Base-by-base conservation (phyloP, 2,888 invertebrate species). In the Alloplasta piceator region DNA sequence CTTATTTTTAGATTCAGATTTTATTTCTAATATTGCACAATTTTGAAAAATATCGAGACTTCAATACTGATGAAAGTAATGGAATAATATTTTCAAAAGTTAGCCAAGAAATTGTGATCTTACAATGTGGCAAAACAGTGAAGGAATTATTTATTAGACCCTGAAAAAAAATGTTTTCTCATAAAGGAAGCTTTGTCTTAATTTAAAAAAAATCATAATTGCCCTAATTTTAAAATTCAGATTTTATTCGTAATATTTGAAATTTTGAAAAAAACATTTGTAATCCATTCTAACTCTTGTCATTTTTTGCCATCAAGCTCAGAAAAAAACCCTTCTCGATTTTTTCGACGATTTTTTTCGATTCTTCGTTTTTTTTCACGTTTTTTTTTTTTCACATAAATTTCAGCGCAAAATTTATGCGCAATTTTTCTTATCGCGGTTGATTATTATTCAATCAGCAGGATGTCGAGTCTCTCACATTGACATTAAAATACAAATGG, bases 401-500 rank as follows among this genome's bases (percentile, higher is more conserved):
- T 70, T n/a, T 41, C 26, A 26, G 26, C 26, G 26, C 26, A 26
- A 1, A 26, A 26, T 26, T 55, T n/a, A 43, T 26, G 36, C 26
- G 9, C 6, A 14, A 26, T 38, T 38, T 5, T 48, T 60, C 67
- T 56, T 73, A 78, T 78, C 78, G 10, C 48, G 10, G 6, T 46
- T 16, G 38, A 63, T 78, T 56, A 68, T 73, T 72, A 48, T 68
- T 26, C 73, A 36, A 73, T 68, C 63, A 14, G 46, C 38, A 52
- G 61, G 50, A 68, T 43, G 10, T 4, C 36, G 12, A 14, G 0
- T 36, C 16, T 36, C 16, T 38, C 38, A 63, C 56, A 63, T 70
- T 26, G 64, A 63, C n/a, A 52, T 68, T 56, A 64, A n/a, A 46
- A 56, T 64, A 70, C 76, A 70, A 76, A 70, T 58, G 55, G 56